Evolutionary conservation across 2,888 invertebrate genomes (phyloP).

Genomic region (Pinctada fucata): DNA sequence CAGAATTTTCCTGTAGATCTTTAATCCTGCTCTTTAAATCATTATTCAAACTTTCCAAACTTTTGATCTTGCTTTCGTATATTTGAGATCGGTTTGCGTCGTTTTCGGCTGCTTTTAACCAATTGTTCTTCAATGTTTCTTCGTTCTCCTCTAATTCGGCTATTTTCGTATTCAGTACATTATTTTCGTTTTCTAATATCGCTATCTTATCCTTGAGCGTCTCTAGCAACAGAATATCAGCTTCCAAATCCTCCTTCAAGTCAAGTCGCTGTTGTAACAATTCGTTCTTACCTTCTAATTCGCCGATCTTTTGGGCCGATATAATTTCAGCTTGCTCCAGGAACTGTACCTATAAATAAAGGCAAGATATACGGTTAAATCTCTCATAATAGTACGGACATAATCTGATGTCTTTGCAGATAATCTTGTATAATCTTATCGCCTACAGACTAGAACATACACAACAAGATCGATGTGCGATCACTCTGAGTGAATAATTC

Average conservation of each 20-base stretch:
- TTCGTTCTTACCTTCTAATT: conserved; percentile 62
- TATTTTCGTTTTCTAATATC: conserved; percentile 59
- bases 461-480: too few relatives aligned
- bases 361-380: background rate
- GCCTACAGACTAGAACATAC: too few relatives aligned
- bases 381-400: too few relatives aligned
- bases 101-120: conserved; percentile 68
- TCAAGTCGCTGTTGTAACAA: conserved; percentile 62
- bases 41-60: conserved; percentile 59
- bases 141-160: conserved; percentile 69
- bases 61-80: conserved; percentile 65
- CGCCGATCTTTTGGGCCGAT: conserved; percentile 59
- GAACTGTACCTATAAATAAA: conserved; percentile 61
- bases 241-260: conserved; percentile 55
- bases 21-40: conserved; percentile 63
- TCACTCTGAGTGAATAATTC: too few relatives aligned
- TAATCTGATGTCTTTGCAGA: too few relatives aligned
- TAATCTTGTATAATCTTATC: too few relatives aligned
- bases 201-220: conserved; percentile 59
- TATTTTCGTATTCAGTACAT: conserved; percentile 56
- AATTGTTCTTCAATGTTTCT: conserved; percentile 64
- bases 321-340: conserved; percentile 63
- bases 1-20: conserved; percentile 61
- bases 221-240: conserved; percentile 53
- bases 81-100: conserved; percentile 63